phyloP scores from a whole-genome alignment of 2,113 vertebrate genomes.

The Strix uralensis region DNA sequence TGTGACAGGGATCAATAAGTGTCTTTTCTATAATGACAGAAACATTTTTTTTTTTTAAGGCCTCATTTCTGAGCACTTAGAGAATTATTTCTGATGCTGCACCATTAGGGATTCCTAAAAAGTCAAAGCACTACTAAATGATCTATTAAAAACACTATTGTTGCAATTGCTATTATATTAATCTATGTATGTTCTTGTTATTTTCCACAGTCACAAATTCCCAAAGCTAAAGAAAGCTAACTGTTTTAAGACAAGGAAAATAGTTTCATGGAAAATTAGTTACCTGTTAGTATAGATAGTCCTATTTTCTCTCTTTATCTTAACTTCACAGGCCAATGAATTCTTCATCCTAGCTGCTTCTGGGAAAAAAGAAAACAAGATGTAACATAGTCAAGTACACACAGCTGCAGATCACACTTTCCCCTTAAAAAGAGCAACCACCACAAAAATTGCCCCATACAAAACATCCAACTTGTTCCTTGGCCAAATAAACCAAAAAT shows the following conservation, averaged over 20 bases:
- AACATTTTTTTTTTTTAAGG: not conserved
- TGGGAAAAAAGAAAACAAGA: not conserved
- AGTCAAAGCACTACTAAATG: conserved; percentile 47
- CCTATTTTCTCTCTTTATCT: not conserved
- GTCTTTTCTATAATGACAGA: not conserved
- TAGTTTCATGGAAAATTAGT: not conserved
- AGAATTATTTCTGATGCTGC: not conserved
- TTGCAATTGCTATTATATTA: conserved; percentile 38
- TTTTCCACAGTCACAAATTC: conserved; percentile 5
- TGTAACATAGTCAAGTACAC: not conserved
- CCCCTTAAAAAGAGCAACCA: not conserved
- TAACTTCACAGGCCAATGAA: not conserved
- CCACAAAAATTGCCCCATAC: not conserved
- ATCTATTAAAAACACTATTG: conserved; percentile 27
- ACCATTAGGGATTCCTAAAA: conserved; percentile 23
- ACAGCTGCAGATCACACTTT: not conserved
- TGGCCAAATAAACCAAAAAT: not conserved
- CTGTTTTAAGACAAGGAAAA: not conserved
- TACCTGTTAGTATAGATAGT: not conserved
- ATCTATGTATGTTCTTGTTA: conserved; percentile 36
- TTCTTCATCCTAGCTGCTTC: not conserved
- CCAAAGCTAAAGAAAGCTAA: not conserved
- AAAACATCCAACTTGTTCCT: not conserved
- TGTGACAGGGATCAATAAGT: not conserved
- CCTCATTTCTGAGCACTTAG: conserved; percentile 12